Evolutionary conservation across 2,888 invertebrate species (phyloP).

Genomic region (Trichogramma dendrolimi): DNA sequence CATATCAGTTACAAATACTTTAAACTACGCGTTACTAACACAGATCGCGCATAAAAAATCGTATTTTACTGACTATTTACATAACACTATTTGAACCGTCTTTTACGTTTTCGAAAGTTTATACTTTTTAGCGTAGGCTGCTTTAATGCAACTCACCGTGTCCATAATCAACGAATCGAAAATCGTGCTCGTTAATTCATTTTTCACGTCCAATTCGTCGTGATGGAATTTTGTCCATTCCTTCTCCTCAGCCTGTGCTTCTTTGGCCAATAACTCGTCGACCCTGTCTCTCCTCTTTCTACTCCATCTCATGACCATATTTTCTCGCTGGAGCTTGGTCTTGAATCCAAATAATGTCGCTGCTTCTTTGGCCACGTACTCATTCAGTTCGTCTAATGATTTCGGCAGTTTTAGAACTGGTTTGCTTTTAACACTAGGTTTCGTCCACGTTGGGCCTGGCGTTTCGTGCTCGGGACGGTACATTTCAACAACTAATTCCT

Average conservation of each 20-base stretch:
- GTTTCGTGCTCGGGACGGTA: conserved; percentile 53
- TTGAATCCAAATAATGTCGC: conserved; percentile 57
- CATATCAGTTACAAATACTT: neutral
- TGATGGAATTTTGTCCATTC: conserved; percentile 71
- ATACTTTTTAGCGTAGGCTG: conserved; percentile 45
- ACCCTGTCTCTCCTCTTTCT: conserved; percentile 66
- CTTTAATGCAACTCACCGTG: conserved; percentile 45
- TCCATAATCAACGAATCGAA: conserved; percentile 46
- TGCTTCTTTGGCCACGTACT: conserved; percentile 55
- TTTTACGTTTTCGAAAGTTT: conserved; percentile 27
- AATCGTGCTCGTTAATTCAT: conserved; percentile 54
- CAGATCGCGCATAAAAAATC: neutral
- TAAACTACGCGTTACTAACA: neutral
- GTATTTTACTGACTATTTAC: neutral
- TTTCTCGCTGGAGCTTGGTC: conserved; percentile 56
- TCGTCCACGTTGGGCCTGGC: conserved; percentile 56
- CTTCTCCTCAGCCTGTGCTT: conserved; percentile 67
- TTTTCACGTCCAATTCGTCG: conserved; percentile 67
- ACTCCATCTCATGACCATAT: conserved; percentile 60
- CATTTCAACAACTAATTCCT: conserved; percentile 57
- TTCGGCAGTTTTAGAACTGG: conserved; percentile 53
- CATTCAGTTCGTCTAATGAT: conserved; percentile 53
- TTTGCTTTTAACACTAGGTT: conserved; percentile 51
- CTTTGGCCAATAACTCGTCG: conserved; percentile 67
- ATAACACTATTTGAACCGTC: neutral